These are phyloP conservation scores for Lissonota sp. DNA, from an alignment of 2,888 invertebrate genomes.

Conservation along the genomic window DNA sequence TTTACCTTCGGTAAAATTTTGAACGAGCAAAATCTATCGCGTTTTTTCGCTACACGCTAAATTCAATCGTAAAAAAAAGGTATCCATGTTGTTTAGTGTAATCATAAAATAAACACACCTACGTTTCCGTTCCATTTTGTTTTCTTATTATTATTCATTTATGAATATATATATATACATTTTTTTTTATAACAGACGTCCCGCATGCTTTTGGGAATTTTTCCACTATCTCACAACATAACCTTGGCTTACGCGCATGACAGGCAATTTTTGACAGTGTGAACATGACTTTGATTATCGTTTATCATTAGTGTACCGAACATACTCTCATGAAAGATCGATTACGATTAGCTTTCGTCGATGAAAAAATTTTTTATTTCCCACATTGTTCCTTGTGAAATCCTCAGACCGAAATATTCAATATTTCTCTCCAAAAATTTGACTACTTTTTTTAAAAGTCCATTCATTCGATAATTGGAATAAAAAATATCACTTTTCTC, in stretches of 20 bases:
- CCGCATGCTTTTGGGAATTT: conserved; percentile 82
- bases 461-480: too few species aligned
- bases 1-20: conserved; percentile 6
- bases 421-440: too few species aligned
- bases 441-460: too few species aligned
- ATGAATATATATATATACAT: conserved; percentile 39
- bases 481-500: too few species aligned
- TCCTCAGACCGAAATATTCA: background rate
- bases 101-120: conserved; percentile 28
- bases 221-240: conserved; percentile 80
- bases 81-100: conserved; percentile 21
- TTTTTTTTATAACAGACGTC: conserved; percentile 73
- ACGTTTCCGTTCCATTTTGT: conserved; percentile 23
- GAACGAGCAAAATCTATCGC: background rate
- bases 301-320: background rate
- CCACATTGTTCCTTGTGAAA: conserved; percentile 11
- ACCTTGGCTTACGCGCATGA: conserved; percentile 82
- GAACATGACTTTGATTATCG: conserved; percentile 32
- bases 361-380: background rate
- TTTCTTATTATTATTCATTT: conserved; percentile 52
- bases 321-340: background rate
- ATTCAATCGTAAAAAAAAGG: conserved; percentile 19
- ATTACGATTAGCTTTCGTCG: background rate
- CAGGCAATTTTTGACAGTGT: conserved; percentile 74
- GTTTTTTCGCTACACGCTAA: background rate